Conservation (phyloP, 2,888 invertebrate species). For the Sclerodermus sp. region DNA sequence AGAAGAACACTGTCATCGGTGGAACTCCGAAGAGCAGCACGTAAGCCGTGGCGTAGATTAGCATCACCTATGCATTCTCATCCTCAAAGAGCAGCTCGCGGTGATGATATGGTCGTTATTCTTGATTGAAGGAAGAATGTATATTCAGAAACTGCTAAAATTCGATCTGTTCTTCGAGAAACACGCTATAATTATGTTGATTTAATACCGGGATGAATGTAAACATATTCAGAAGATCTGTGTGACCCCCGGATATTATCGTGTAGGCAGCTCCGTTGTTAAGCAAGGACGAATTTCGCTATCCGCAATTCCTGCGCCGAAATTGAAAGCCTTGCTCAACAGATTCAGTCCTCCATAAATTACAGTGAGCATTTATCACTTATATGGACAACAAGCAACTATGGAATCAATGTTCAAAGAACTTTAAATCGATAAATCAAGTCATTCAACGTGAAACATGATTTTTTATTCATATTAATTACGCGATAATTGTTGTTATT, state of each 20-base stretch:
- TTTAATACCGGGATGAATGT: conserved; percentile 25
- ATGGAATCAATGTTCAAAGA: conserved; percentile 42
- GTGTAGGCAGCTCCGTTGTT: conserved; percentile 22
- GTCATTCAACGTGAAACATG: conserved; percentile 53
- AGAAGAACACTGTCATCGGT: conserved; percentile 78
- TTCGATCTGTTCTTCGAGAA: background rate
- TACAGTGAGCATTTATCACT: conserved; percentile 12
- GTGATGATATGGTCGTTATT: conserved; percentile 58
- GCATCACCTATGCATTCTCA: conserved; percentile 41
- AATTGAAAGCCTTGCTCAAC: conserved; percentile 26
- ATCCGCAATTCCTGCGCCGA: conserved; percentile 21
- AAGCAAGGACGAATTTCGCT: conserved; percentile 19
- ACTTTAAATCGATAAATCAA: conserved; percentile 38
- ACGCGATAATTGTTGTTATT: conserved; percentile 57
- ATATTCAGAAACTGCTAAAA: conserved; percentile 28
- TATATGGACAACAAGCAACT: conserved; percentile 25
- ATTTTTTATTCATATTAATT: conserved; percentile 57
- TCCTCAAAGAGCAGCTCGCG: conserved; percentile 48
- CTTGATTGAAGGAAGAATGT: conserved; percentile 53
- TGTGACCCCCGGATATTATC: no score
- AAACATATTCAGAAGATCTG: conserved; percentile 9
- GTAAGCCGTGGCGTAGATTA: conserved; percentile 79
- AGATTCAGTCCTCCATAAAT: conserved; percentile 11
- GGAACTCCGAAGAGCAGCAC: conserved; percentile 80
- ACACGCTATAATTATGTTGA: conserved; percentile 24